A percentile compares a stretch with the other conserved stretches of the same genome.
phyloP scores from a whole-genome alignment of 2,113 vertebrate genomes.

The Paramisgurnus dabryanus region DNA sequence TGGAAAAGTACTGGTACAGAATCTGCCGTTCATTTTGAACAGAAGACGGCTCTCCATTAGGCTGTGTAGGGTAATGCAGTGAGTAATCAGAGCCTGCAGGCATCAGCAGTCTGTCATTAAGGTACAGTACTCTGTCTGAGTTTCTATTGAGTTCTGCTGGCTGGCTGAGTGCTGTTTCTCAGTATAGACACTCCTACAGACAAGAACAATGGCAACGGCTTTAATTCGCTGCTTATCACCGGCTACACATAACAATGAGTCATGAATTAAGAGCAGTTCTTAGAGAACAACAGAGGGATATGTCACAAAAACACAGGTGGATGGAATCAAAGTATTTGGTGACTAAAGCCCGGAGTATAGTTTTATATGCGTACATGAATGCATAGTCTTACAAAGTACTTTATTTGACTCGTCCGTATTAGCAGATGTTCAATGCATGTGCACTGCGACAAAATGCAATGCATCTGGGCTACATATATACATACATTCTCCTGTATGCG shows the following conservation, averaged over 20 bases:
- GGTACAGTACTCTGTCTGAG: not conserved
- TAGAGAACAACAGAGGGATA: constrained; percentile 8
- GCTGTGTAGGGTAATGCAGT: constrained; percentile 5
- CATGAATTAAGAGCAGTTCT: constrained; percentile 46
- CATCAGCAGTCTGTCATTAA: constrained; percentile 15
- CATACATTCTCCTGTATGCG: too few relatives aligned
- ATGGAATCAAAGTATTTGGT: not conserved
- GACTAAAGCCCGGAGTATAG: not conserved
- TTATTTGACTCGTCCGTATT: too few relatives aligned
- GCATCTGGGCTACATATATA: too few relatives aligned
- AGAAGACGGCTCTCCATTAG: constrained; percentile 29
- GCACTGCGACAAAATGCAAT: too few relatives aligned
- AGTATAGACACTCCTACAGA: constrained; percentile 19
- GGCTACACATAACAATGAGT: not conserved
- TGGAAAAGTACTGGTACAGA: constrained; percentile 25
- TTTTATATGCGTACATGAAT: too few relatives aligned
- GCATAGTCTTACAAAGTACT: too few relatives aligned
- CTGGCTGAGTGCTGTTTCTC: constrained; percentile 22
- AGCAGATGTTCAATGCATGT: too few relatives aligned
- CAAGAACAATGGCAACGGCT: not conserved
- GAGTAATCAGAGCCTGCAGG: constrained; percentile 38
- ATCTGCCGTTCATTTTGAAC: not conserved
- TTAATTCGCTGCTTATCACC: not conserved
- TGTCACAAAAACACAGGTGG: not conserved
- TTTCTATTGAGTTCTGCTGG: not conserved